Evolutionary conservation across 2,797 vertebrate genomes (phyloP), one percentile per base, ranked within the genome.

Genomic region (Arrhamphus sclerolepis): DNA sequence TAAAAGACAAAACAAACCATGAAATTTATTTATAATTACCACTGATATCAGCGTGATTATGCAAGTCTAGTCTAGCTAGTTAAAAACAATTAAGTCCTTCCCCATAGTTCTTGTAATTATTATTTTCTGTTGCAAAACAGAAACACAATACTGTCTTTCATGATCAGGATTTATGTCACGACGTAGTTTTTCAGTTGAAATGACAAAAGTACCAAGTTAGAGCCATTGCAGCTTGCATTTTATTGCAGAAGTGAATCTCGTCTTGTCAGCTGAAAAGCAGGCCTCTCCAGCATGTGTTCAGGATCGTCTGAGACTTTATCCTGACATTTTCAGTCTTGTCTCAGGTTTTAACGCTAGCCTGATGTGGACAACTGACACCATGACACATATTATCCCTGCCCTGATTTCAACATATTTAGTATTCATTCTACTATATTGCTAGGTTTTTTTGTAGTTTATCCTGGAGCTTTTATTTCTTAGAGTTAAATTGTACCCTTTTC

Each of bases 181-280:
- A 3, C 62, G 53, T 48, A 57, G 16, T 78, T 69, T 65, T 8
- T 42, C 38, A 54, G 47, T 46, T 48, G 10, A 3, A 70, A 24
- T 72, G 59, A 54, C 9, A 38, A 62, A 75, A 67, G 61, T 29
- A 43, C 17, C 31, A 46, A 20, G 59, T 28, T 8, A 5, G 22
- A 54, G 43, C 4, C 22, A 7, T 31, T 61, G 50, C 48, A 66
- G 44, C 49, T 42, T 28, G 60, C 42, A 6, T 54, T 52, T 41
- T 55, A 52, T 72, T 68, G 71, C 79, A 82, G 84, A 89, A 88
- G 84, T 87, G 84, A 86, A 83, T 83, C 80, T 77, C 64, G 76
- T 69, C 59, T 39, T 29, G 75, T 89, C 80, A 87, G 84, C 85
- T 75, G 66, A 80, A 87, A 51, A 0, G 57, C 62, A 75, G 70